Evolutionary conservation across 1,140 invertebrate species (phyloP).

Genomic region (Neotoxoptera formosana): DNA sequence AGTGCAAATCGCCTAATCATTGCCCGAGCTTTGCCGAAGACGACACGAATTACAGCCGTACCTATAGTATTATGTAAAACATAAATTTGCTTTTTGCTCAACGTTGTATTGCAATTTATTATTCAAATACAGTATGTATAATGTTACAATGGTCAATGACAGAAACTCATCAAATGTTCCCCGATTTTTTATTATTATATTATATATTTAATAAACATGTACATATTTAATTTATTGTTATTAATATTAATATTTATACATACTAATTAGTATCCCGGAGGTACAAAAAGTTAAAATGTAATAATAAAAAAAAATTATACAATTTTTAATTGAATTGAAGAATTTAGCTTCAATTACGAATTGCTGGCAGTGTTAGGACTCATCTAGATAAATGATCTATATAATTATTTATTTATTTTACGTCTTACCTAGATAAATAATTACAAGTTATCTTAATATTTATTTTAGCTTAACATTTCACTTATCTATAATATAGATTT

Average conservation of each 20-base stretch:
- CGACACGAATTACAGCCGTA: not conserved
- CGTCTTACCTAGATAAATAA: too few species aligned
- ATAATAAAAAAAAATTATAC: not conserved
- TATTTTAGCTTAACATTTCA: too few species aligned
- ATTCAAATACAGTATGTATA: not conserved
- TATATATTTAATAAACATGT: too few species aligned
- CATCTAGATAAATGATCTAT: too few species aligned
- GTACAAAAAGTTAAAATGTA: not conserved
- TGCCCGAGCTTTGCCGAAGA: not conserved
- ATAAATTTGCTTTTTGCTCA: not conserved
- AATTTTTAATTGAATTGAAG: not conserved
- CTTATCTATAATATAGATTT: too few species aligned
- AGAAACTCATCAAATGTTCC: not conserved
- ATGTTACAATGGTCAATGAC: not conserved
- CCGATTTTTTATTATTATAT: too few species aligned
- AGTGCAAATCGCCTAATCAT: conserved; percentile 28
- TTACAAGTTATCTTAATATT: too few species aligned
- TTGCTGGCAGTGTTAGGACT: not conserved
- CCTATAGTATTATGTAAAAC: not conserved
- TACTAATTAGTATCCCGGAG: not conserved
- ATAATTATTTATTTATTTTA: too few species aligned
- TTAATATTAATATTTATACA: too few species aligned
- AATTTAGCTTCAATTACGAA: not conserved
- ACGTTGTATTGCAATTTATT: not conserved
- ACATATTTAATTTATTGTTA: not conserved